Base-by-base conservation (phyloP, 2,797 vertebrate species). In the Crax fasciolata region DNA sequence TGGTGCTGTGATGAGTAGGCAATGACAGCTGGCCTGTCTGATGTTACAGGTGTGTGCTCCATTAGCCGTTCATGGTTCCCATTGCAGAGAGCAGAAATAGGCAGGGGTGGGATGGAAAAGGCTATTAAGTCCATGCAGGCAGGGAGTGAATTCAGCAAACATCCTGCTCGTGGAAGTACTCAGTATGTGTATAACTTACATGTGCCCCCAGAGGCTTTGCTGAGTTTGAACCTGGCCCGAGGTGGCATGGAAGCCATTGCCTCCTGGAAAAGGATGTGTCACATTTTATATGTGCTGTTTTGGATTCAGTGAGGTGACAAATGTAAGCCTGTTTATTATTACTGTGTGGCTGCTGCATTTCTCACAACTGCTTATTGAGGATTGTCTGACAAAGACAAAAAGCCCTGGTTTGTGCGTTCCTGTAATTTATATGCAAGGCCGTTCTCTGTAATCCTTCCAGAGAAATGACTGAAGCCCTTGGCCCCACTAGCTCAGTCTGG, bases 261-360 rank as follows among this genome's bases (percentile, higher is more conserved):
- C 85, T 91, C 18, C 54, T 58, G 66, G 15, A 92, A 80, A 80
- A 72, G 80, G 82, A 54, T 72, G 28, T 44, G 28, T 84, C 58
- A 51, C 88, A 66, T 86, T 90, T 96, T 90, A 43, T 72, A 51
- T 24, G 48, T 86, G 57, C 39, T 81, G 39, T 41, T 83, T 72
- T 83, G 48, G 25, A 88, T 86, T 93, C 89, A 93, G 20, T 55
- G 87, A 72, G 35, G 46, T 93, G 83, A 94, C 87, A 93, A 91
- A 93, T 86, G 62, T 39, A 80, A 95, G 54, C 70, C 55, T 75
- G 44, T 51, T 75, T 84, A 87, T 83, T 92, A 90, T 90, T 92
- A 84, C 63, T 0, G 0, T 58, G 71, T 84, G 55, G 48, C 67
- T 88, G 65, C 82, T 75, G n/a, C 75, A 78, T 95, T 91, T 95